Evolutionary conservation across 2,113 vertebrate genomes (phyloP).

Genomic region (Coracopsis vasa): DNA sequence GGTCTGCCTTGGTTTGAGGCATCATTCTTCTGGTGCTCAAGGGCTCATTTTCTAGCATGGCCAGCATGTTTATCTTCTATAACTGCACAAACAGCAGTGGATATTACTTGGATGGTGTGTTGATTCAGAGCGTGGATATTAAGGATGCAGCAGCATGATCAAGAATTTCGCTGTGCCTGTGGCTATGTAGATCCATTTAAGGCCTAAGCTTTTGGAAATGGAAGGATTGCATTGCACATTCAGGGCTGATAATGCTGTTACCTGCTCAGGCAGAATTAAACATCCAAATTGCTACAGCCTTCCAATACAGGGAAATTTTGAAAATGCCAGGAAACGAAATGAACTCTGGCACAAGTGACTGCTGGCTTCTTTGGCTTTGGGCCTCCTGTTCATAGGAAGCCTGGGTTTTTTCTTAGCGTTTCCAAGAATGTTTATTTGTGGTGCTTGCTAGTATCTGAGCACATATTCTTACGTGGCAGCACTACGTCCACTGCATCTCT

Average conservation of each 20-base stretch:
- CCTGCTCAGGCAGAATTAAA: neutral
- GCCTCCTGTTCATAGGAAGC: neutral
- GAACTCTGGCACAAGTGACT: neutral
- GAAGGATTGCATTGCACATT: neutral
- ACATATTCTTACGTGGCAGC: neutral
- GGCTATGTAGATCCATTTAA: neutral
- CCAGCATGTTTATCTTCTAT: neutral
- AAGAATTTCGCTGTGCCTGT: neutral
- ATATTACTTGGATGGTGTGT: neutral
- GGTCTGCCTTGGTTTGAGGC: neutral
- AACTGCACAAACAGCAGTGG: neutral
- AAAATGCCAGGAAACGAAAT: neutral
- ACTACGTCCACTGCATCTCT: neutral
- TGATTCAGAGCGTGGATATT: neutral
- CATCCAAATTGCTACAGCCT: neutral
- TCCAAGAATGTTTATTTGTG: neutral
- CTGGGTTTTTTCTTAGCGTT: neutral
- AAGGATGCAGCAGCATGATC: neutral
- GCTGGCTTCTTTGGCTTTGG: neutral
- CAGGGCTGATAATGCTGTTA: accelerated
- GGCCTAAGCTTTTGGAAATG: neutral
- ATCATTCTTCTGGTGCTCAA: neutral
- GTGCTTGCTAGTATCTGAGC: neutral
- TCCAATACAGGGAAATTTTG: neutral
- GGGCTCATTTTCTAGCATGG: neutral